phyloP scores from a whole-genome alignment of 1,140 invertebrate genomes.

The Solen grandis region DNA sequence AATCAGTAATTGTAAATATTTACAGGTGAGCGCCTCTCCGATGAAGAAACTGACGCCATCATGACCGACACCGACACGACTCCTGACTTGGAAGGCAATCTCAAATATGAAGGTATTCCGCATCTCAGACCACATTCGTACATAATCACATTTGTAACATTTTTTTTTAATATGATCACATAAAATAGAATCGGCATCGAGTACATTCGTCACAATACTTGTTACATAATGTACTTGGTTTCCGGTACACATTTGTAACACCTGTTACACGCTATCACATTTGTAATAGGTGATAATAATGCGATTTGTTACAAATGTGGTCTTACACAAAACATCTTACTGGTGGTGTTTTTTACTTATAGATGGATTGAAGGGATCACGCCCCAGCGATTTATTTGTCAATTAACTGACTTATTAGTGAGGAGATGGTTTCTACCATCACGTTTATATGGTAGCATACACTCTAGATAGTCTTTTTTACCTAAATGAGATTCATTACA shows the following conservation, averaged over 20 bases:
- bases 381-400: no score
- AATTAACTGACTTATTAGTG: no score
- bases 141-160: neutral
- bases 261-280: neutral
- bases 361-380: no score
- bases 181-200: no score
- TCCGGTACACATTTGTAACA: neutral
- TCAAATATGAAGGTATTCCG: slow-evolving; percentile 49
- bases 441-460: no score
- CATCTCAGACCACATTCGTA: neutral
- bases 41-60: slow-evolving; percentile 46
- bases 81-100: slow-evolving; percentile 46
- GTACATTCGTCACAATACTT: no score
- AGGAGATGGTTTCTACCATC: no score
- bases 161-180: no score
- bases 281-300: neutral
- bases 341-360: no score
- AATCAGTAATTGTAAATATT: neutral
- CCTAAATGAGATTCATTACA: no score
- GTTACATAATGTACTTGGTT: neutral
- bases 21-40: slow-evolving; percentile 48
- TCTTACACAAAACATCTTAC: no score
- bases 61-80: slow-evolving; percentile 47
- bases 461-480: no score
- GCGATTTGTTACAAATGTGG: neutral